Percentiles rank a stretch among this genome's conserved stretches.
Evolutionary conservation across 30 jellyfish, hydroid and myxozoan genomes (phyloP).

Genomic region (Phacellophora camtschatica): DNA sequence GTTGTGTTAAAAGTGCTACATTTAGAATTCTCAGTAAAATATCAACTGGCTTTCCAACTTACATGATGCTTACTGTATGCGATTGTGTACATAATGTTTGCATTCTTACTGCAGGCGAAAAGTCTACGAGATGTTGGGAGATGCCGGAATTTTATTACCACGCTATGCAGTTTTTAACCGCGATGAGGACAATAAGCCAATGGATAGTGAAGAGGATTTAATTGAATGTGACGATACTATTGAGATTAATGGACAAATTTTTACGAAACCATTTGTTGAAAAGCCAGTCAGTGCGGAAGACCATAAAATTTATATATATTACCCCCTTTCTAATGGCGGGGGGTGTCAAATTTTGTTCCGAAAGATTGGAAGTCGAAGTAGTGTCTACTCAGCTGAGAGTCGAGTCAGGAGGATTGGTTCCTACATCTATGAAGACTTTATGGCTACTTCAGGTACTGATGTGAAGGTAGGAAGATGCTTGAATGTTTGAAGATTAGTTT

Average conservation of each 20-base stretch:
- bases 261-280: conserved; percentile 97
- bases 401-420: conserved; percentile 94
- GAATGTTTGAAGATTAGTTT: neutral
- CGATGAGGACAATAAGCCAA: conserved; percentile 82
- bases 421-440: conserved; percentile 92
- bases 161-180: conserved; percentile 88
- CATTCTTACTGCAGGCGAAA: conserved; percentile 53
- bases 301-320: conserved; percentile 88
- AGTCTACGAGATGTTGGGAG: conserved; percentile 85
- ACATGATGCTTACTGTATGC: neutral
- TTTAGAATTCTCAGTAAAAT: too few relatives aligned
- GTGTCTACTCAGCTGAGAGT: conserved; percentile 98
- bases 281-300: conserved; percentile 99
- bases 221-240: conserved; percentile 93
- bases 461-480: conserved; percentile 70
- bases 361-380: conserved; percentile 98
- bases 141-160: conserved; percentile 87
- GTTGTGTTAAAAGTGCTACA: too few relatives aligned
- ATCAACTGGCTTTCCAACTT: too few relatives aligned
- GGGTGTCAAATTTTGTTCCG: conserved; percentile 97
- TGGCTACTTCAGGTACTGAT: conserved; percentile 99
- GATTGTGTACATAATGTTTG: neutral
- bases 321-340: conserved; percentile 97
- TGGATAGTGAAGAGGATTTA: conserved; percentile 65
- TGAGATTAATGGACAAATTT: conserved; percentile 81